A percentile compares a stretch with the other conserved stretches of the same genome.
Evolutionary conservation across 2,113 vertebrate genomes (phyloP).

Genomic region (Plectropomus leopardus): DNA sequence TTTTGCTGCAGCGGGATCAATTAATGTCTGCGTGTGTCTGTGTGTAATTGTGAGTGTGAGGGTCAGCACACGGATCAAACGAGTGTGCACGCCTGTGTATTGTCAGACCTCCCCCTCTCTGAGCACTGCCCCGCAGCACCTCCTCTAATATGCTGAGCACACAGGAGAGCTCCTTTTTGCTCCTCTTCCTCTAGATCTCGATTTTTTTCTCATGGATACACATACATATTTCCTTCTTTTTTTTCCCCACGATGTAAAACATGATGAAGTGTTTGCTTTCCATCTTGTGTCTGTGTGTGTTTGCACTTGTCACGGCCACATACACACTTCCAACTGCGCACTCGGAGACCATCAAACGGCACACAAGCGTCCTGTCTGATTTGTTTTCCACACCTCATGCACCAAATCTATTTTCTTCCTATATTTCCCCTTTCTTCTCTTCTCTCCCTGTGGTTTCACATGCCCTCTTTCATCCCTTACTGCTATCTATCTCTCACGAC

Average conservation of each 20-base stretch:
- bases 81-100: slow-evolving; percentile 23
- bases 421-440: background rate
- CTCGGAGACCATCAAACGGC: background rate
- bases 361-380: slow-evolving; percentile 2
- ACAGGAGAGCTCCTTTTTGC: slow-evolving; percentile 53
- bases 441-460: background rate
- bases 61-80: slow-evolving; percentile 54
- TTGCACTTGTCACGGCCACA: background rate
- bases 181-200: slow-evolving; percentile 27
- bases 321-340: background rate
- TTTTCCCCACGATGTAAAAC: slow-evolving; percentile 34
- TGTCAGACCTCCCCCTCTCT: slow-evolving; percentile 38
- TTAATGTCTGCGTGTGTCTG: slow-evolving; percentile 62
- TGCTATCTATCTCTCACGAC: background rate
- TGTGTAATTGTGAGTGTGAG: slow-evolving; percentile 23
- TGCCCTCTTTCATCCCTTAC: background rate
- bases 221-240: background rate
- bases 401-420: background rate
- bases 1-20: slow-evolving; percentile 78
- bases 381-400: slow-evolving; percentile 32
- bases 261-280: slow-evolving; percentile 20
- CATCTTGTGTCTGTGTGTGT: background rate
- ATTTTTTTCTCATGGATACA: slow-evolving; percentile 8
- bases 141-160: slow-evolving; percentile 68
- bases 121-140: slow-evolving; percentile 45